Conservation (phyloP, 2,113 vertebrate genomes). For the Python bivittatus region DNA sequence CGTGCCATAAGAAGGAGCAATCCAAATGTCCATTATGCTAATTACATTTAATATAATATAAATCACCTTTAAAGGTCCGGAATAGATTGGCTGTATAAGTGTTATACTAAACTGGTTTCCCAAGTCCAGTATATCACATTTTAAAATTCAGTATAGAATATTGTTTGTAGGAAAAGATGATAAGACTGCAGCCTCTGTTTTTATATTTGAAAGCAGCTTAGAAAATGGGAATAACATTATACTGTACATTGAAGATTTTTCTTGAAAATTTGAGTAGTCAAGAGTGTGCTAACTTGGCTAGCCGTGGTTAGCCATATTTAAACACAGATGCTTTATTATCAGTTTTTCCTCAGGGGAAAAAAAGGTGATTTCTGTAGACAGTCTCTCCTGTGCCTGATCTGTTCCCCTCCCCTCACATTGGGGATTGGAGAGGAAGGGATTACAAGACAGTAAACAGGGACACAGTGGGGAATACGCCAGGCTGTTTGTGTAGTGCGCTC, state of each 20-base stretch:
- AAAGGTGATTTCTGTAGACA: background rate
- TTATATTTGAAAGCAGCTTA: background rate
- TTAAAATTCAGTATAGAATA: background rate
- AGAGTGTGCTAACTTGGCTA: background rate
- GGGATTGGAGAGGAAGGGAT: background rate
- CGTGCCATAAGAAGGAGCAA: background rate
- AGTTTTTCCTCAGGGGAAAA: background rate
- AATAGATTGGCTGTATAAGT: background rate
- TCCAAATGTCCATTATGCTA: background rate
- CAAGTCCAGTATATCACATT: background rate
- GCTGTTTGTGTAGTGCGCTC: background rate
- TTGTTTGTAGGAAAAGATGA: background rate
- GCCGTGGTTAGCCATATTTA: background rate
- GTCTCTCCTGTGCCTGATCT: background rate
- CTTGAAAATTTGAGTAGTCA: background rate
- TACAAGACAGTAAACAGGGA: background rate
- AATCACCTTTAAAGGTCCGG: background rate
- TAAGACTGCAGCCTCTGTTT: background rate
- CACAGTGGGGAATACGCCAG: background rate
- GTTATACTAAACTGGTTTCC: background rate
- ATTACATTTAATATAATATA: background rate
- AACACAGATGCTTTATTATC: background rate
- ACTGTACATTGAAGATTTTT: background rate
- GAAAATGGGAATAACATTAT: background rate
- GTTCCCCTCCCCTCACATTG: background rate